Conservation (phyloP, 2,888 invertebrate genomes). For the Acleris holmiana region DNA sequence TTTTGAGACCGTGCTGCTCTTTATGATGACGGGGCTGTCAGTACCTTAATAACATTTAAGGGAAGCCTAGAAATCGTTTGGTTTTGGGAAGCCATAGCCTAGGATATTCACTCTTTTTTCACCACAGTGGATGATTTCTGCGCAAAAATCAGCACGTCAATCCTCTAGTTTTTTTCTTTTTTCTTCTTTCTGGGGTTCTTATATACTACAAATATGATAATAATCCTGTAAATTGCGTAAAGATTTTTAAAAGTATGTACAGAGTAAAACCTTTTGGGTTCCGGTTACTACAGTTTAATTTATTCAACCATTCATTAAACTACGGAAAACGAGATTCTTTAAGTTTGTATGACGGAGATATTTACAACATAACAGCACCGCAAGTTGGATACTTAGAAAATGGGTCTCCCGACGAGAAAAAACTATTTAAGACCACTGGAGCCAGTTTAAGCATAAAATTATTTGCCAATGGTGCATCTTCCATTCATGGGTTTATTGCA, state of each 20-base stretch:
- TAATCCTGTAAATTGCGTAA: conserved; percentile 97
- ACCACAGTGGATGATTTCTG: too few relatives aligned
- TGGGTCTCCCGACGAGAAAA: conserved; percentile 88
- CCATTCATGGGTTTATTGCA: conserved; percentile 97
- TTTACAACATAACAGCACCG: conserved; percentile 92
- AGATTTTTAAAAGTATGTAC: conserved; percentile 95
- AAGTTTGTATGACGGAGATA: conserved; percentile 96
- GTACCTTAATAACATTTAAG: too few relatives aligned
- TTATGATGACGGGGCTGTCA: too few relatives aligned
- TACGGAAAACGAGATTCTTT: conserved; percentile 93
- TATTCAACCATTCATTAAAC: conserved; percentile 93
- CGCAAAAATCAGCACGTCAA: too few relatives aligned
- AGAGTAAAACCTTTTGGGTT: conserved; percentile 95
- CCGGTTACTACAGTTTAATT: conserved; percentile 94
- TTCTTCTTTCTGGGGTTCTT: too few relatives aligned
- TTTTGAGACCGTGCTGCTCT: too few relatives aligned
- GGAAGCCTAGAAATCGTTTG: too few relatives aligned
- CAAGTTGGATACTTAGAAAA: conserved; percentile 89
- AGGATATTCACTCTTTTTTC: too few relatives aligned
- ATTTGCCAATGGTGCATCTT: conserved; percentile 97
- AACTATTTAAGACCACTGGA: conserved; percentile 89
- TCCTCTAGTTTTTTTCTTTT: too few relatives aligned
- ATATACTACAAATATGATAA: conserved; percentile 99
- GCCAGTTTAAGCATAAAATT: conserved; percentile 94
- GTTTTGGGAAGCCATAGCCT: too few relatives aligned